Percentiles rank a stretch among this genome's conserved stretches.
These are phyloP conservation scores for Eospalax fontanierii DNA, from an alignment of 2,797 vertebrate genomes.

Conservation along the genomic window DNA sequence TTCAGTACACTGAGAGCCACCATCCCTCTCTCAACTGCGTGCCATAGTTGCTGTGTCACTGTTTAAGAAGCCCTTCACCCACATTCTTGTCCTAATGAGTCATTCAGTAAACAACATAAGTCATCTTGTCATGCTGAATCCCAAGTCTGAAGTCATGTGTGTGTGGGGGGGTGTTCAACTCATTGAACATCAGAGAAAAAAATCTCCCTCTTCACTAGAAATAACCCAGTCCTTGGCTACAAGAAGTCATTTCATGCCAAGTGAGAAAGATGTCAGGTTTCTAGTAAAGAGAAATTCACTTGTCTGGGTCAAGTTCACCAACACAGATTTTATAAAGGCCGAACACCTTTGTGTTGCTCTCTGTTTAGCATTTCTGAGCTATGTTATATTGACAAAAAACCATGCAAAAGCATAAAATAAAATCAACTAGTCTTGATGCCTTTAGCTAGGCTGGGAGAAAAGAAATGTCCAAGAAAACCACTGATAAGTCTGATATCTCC, in stretches of 20 bases:
- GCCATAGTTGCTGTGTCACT: slow-evolving; percentile 76
- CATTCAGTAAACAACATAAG: slow-evolving; percentile 80
- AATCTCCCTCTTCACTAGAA: neutral
- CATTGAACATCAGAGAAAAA: neutral
- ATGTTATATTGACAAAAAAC: neutral
- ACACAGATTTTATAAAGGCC: slow-evolving; percentile 50
- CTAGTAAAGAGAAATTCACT: slow-evolving; percentile 66
- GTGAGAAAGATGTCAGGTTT: slow-evolving; percentile 65
- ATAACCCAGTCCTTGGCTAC: slow-evolving; percentile 16
- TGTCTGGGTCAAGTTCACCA: neutral
- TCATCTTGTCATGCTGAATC: slow-evolving; percentile 66
- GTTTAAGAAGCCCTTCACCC: slow-evolving; percentile 36
- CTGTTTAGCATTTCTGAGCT: neutral
- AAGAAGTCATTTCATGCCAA: slow-evolving; percentile 63
- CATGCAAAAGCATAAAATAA: slow-evolving; percentile 10
- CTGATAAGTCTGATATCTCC: neutral
- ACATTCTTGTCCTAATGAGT: slow-evolving; percentile 83
- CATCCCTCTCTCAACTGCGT: slow-evolving; percentile 75
- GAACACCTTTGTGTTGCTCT: neutral
- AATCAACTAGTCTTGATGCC: neutral
- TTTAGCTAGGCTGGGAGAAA: neutral
- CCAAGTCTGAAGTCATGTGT: slow-evolving; percentile 71
- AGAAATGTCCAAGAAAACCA: neutral
- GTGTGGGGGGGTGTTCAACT: too few relatives aligned
- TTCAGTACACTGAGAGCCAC: slow-evolving; percentile 59